phyloP scores from a whole-genome alignment of 2,888 invertebrate species.

The Drosophila putrida region DNA sequence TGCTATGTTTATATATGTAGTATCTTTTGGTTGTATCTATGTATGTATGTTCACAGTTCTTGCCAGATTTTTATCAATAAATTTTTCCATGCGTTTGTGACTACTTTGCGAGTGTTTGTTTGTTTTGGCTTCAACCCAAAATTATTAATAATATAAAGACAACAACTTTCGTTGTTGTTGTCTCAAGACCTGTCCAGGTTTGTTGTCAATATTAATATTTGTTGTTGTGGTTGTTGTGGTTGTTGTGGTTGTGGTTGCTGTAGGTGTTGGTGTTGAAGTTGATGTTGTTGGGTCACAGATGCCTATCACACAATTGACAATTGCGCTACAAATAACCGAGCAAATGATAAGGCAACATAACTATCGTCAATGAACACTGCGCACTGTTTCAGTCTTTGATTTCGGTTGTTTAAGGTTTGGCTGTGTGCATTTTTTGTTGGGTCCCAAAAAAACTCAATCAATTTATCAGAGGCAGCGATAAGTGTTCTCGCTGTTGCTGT shows the following conservation, averaged over 20 bases:
- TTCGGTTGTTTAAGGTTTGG: slow-evolving; percentile 58
- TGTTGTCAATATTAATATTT: slow-evolving; percentile 30
- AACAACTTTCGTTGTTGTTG: slow-evolving; percentile 29
- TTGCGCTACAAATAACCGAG: slow-evolving; percentile 68
- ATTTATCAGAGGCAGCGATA: slow-evolving; percentile 73
- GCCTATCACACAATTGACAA: slow-evolving; percentile 78
- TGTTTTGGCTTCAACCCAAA: slow-evolving; percentile 48
- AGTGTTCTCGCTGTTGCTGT: slow-evolving; percentile 40
- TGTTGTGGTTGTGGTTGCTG: slow-evolving; percentile 21
- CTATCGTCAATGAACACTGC: slow-evolving; percentile 43
- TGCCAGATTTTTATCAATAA: slow-evolving; percentile 60
- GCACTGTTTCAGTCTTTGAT: slow-evolving; percentile 50
- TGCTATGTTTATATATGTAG: slow-evolving; percentile 15
- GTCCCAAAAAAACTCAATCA: slow-evolving; percentile 71
- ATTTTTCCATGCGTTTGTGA: slow-evolving; percentile 31
- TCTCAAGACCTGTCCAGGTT: slow-evolving; percentile 55
- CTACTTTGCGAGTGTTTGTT: slow-evolving; percentile 36
- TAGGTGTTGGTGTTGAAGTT: slow-evolving; percentile 15
- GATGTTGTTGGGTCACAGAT: slow-evolving; percentile 45
- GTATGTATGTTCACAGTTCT: slow-evolving; percentile 33
- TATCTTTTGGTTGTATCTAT: slow-evolving; percentile 20
- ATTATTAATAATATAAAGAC: slow-evolving; percentile 57
- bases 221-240: slow-evolving; percentile 24
- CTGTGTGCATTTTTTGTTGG: slow-evolving; percentile 32
- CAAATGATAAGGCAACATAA: slow-evolving; percentile 61